Conservation (phyloP, 2,797 vertebrate species). For the Micromesistius poutassou region DNA sequence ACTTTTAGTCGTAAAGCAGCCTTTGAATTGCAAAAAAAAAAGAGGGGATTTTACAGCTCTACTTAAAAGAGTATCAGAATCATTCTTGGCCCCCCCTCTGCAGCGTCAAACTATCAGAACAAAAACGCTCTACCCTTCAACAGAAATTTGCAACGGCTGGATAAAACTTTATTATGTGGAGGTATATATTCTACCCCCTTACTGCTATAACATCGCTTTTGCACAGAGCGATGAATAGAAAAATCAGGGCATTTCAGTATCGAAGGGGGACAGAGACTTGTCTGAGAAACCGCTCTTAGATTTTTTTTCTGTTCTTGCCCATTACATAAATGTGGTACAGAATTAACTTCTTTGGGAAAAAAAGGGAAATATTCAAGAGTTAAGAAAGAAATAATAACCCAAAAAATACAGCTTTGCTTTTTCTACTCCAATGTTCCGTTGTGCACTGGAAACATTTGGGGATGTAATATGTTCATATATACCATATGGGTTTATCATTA, state of each 20-base stretch:
- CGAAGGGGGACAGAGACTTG: background rate
- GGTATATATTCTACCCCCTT: background rate
- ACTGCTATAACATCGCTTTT: background rate
- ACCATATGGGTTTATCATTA: background rate
- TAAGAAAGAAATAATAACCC: background rate
- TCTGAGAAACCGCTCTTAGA: no score
- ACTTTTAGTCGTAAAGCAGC: conserved; percentile 1
- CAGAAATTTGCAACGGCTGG: background rate
- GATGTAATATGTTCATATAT: background rate
- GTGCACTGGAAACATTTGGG: background rate
- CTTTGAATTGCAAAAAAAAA: background rate
- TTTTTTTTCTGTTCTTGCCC: no score
- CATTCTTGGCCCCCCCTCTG: background rate
- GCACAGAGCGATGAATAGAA: background rate
- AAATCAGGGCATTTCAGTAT: background rate
- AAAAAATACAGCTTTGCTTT: background rate
- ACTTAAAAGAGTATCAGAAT: background rate
- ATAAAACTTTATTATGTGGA: conserved; percentile 8
- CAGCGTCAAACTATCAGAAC: background rate
- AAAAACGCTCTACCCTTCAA: background rate
- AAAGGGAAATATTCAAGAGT: background rate
- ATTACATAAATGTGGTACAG: background rate
- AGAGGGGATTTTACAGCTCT: background rate
- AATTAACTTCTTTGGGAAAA: background rate
- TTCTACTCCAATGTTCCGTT: background rate